Evolutionary conservation across 2,113 vertebrate genomes (phyloP).

Genomic region (Syngnathus floridae): DNA sequence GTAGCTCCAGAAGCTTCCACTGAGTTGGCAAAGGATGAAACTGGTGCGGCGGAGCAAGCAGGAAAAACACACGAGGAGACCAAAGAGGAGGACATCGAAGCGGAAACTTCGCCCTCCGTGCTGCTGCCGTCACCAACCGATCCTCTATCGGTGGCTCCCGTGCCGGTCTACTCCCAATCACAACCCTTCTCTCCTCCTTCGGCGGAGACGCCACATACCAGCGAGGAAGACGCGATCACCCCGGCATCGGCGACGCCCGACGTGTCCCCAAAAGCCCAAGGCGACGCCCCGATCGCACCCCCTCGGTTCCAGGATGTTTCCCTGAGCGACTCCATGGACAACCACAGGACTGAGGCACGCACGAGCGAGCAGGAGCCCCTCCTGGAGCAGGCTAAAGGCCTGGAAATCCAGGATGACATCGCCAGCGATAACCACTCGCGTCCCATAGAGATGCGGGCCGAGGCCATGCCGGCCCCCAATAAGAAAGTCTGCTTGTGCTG

Average conservation of each 20-base stretch:
- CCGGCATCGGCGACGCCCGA: slow-evolving; percentile 11
- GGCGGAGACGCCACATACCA: not conserved
- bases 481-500: slow-evolving; percentile 70
- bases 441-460: slow-evolving; percentile 14
- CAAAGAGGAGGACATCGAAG: not conserved
- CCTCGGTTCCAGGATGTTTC: slow-evolving; percentile 66
- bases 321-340: slow-evolving; percentile 36
- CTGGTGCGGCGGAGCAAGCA: not conserved
- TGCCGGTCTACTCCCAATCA: slow-evolving; percentile 39
- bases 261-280: not conserved
- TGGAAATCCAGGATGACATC: not conserved
- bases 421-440: slow-evolving; percentile 2
- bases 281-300: not conserved
- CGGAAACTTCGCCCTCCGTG: slow-evolving; percentile 4
- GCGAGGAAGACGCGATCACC: slow-evolving; percentile 1
- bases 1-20: slow-evolving; percentile 9
- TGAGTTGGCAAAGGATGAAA: slow-evolving; percentile 15
- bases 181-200: slow-evolving; percentile 12
- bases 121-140: slow-evolving; percentile 9
- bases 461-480: slow-evolving; percentile 39
- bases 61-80: not conserved
- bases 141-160: slow-evolving; percentile 17
- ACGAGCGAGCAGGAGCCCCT: slow-evolving; percentile 57
- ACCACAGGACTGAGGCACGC: slow-evolving; percentile 19
- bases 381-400: slow-evolving; percentile 39